A percentile compares a stretch with the other conserved stretches of the same genome.
These are phyloP conservation scores for Sepioteuthis lessoniana DNA, from an alignment of 2,888 invertebrate genomes.

Conservation along the genomic window DNA sequence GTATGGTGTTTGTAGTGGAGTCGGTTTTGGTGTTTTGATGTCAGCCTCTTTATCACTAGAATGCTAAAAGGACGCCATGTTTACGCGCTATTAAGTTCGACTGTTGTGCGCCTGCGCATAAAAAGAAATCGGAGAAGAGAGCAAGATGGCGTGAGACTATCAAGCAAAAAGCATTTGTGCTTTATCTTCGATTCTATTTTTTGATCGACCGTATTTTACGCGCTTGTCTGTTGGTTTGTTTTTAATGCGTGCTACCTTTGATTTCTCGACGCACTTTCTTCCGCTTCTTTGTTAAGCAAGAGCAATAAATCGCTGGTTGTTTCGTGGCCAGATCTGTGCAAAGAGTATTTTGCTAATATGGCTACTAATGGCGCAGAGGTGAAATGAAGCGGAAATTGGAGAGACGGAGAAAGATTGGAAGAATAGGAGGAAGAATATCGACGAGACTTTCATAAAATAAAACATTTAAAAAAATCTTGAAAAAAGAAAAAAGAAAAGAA, in stretches of 20 bases:
- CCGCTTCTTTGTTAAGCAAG: conserved; percentile 1
- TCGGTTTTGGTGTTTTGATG: not conserved
- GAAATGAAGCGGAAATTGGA: not conserved
- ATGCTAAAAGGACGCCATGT: not conserved
- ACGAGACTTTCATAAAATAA: not conserved
- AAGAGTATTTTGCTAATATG: not conserved
- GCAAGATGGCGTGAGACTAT: not conserved
- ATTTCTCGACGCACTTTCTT: not conserved
- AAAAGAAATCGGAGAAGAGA: not conserved
- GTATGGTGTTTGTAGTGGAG: too few species aligned
- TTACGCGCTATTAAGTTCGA: not conserved
- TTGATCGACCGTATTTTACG: not conserved
- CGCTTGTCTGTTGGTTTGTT: not conserved
- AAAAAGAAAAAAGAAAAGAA: not conserved
- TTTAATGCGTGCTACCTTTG: not conserved
- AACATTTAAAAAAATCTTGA: too few species aligned
- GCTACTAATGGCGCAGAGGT: not conserved
- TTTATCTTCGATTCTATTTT: not conserved
- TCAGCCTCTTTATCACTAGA: not conserved
- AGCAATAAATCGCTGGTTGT: not conserved
- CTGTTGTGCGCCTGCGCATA: not conserved
- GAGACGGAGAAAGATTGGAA: not conserved
- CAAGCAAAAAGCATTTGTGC: not conserved
- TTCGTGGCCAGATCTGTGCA: not conserved
- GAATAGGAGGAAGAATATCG: not conserved